Percentiles rank a stretch among this genome's conserved stretches.
phyloP scores from a whole-genome alignment of 2,797 vertebrate species.

The Synaphobranchus kaupii region DNA sequence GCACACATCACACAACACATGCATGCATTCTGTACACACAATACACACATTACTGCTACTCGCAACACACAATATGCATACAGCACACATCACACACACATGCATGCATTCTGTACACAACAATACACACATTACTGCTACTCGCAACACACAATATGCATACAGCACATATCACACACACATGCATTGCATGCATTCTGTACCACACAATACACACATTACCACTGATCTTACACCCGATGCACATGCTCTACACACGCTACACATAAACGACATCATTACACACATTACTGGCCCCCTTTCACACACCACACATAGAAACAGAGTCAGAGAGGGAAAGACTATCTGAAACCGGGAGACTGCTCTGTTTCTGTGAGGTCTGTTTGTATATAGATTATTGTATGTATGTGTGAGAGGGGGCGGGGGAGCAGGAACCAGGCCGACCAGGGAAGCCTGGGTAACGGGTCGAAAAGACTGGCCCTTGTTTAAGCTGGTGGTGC shows the following conservation, averaged over 20 bases:
- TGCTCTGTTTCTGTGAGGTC: not conserved
- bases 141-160: constrained; percentile 1
- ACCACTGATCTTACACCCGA: constrained; percentile 4
- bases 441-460: not conserved
- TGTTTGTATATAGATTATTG: not conserved
- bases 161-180: too few relatives aligned
- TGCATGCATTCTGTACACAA: too few relatives aligned
- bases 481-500: constrained; percentile 34
- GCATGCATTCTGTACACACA: too few relatives aligned
- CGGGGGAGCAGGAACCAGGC: not conserved
- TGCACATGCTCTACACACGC: not conserved
- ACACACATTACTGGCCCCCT: constrained; percentile 34
- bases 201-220: not conserved
- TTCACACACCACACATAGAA: constrained; percentile 24
- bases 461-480: constrained; percentile 35
- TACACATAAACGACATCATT: constrained; percentile 4
- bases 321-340: not conserved
- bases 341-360: not conserved
- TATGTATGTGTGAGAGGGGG: not conserved
- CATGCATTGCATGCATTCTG: too few relatives aligned
- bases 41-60: not conserved
- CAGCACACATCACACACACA: not conserved
- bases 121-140: not conserved
- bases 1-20: not conserved
- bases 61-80: constrained; percentile 7